Evolutionary conservation across 2,113 vertebrate species (phyloP).

Genomic region (Chaenocephalus aceratus): DNA sequence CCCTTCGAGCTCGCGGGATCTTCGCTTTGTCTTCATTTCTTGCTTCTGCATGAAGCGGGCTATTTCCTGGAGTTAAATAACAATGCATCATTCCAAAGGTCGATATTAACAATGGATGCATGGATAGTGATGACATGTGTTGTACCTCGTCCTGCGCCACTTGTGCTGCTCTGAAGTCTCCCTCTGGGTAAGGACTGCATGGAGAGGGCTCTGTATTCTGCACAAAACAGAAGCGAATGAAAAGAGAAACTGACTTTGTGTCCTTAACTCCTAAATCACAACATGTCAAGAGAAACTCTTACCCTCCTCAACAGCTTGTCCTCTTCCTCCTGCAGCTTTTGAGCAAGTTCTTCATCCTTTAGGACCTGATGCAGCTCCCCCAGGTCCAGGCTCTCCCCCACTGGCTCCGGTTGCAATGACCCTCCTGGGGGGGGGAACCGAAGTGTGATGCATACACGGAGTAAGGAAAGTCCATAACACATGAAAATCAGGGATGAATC

Average conservation of each 20-base stretch:
- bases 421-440: constrained; percentile 22
- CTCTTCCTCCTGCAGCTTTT: constrained; percentile 79
- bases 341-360: constrained; percentile 80
- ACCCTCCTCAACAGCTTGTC: constrained; percentile 65
- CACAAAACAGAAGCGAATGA: not conserved
- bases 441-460: not conserved
- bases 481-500: constrained; percentile 34
- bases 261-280: not conserved
- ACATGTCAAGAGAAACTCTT: not conserved
- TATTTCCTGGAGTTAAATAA: constrained; percentile 79
- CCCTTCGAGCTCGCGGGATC: constrained; percentile 74
- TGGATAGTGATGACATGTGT: not conserved
- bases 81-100: not conserved
- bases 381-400: constrained; percentile 66
- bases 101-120: not conserved
- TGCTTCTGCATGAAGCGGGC: constrained; percentile 87
- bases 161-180: constrained; percentile 82
- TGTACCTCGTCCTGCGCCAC: constrained; percentile 85
- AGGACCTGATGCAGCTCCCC: constrained; percentile 79
- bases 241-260: not conserved
- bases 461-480: not conserved
- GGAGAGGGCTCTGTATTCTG: constrained; percentile 58
- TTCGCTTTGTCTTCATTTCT: constrained; percentile 80
- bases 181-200: constrained; percentile 42
- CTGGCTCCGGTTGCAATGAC: constrained; percentile 3